These are phyloP conservation scores for Trichogramma evanescens DNA, from an alignment of 2,888 invertebrate species.

Conservation along the genomic window DNA sequence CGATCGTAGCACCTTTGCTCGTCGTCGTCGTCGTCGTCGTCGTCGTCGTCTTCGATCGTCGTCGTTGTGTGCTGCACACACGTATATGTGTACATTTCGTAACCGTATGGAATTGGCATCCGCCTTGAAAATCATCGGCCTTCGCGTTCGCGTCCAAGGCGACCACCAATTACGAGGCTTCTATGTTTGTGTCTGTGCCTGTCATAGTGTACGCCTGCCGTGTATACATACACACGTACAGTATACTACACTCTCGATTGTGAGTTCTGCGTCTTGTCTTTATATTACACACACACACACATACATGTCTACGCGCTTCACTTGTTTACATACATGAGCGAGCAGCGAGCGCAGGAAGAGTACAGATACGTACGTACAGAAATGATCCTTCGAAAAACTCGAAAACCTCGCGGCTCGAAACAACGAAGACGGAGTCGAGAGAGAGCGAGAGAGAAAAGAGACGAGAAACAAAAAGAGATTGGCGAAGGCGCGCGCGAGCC, in stretches of 20 bases:
- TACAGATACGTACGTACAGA: background rate
- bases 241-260: too few relatives aligned
- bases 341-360: background rate
- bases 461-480: background rate
- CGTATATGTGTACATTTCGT: conserved; percentile 3
- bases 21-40: background rate
- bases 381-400: conserved; percentile 9
- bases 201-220: too few relatives aligned
- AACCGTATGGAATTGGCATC: conserved; percentile 21
- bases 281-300: too few relatives aligned
- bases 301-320: too few relatives aligned
- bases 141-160: conserved; percentile 20
- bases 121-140: conserved; percentile 21
- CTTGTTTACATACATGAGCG: too few relatives aligned
- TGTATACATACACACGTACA: too few relatives aligned
- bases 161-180: conserved; percentile 10
- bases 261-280: too few relatives aligned
- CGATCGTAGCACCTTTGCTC: background rate
- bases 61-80: background rate
- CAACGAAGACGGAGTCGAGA: too few relatives aligned
- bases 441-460: too few relatives aligned
- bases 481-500: background rate
- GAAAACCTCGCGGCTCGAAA: background rate
- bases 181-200: too few relatives aligned
- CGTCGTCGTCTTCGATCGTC: background rate